Percentiles rank a stretch among this genome's conserved stretches.
Conservation (phyloP, 2,797 vertebrate species). For the Numenius phaeopus region DNA sequence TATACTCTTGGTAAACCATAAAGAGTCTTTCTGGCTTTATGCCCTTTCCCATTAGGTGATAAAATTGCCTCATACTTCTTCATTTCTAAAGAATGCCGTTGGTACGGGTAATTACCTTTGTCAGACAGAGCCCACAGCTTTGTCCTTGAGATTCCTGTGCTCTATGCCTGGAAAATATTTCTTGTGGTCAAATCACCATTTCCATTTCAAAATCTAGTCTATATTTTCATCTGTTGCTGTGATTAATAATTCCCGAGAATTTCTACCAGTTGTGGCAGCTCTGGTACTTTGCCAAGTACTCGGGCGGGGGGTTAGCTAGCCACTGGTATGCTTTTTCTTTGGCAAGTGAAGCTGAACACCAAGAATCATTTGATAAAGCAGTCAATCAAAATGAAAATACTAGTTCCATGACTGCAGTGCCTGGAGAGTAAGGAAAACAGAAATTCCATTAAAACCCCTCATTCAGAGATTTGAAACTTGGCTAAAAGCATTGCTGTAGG, state of each 20-base stretch:
- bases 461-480: background rate
- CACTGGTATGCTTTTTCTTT: background rate
- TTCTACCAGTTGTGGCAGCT: background rate
- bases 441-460: background rate
- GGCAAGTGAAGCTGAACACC: background rate
- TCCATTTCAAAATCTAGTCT: constrained; percentile 2
- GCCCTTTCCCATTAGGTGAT: constrained; percentile 70
- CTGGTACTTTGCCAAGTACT: background rate
- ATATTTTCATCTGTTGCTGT: background rate
- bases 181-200: background rate
- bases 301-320: background rate
- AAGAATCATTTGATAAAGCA: background rate
- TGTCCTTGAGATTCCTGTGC: constrained; percentile 48
- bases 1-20: constrained; percentile 62
- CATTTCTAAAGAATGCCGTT: constrained; percentile 58
- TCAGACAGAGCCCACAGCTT: constrained; percentile 43
- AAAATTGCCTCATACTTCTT: constrained; percentile 67
- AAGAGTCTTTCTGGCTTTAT: constrained; percentile 61
- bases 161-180: constrained; percentile 28
- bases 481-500: background rate
- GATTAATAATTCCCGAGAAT: background rate
- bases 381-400: background rate
- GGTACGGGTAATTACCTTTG: constrained; percentile 67
- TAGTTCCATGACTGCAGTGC: background rate
- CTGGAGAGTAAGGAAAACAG: background rate